Evolutionary conservation across 2,888 invertebrate genomes (phyloP), one percentile per base, ranked within the genome.

Genomic region (Oligia latruncula): DNA sequence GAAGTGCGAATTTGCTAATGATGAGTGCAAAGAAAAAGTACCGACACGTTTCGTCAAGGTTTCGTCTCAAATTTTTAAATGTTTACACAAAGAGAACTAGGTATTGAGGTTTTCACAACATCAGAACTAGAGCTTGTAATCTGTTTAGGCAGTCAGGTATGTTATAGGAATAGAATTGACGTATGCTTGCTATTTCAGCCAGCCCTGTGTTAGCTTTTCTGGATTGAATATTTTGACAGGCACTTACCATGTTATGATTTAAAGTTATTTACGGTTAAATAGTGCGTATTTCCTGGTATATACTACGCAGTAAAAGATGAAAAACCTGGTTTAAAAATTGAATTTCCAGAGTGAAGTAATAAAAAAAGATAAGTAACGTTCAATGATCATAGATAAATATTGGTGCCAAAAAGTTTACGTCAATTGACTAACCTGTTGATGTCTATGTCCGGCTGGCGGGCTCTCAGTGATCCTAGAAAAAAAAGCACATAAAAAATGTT

Each of bases 351-450:
- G 40, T 46, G 29, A 20, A 66, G 46, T 40, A 4, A 52, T 0
- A 49, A 49, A 49, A 49, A 49, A 49, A 46, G 0, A 46, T 11
- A 46, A 11, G 4, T 71, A 29, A 15, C 52, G 67, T 46, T 20
- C 17, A 13, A 40, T 20, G 23, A 13, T n/a, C 5, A 17, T 29
- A 62, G 13, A 29, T 17, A 46, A 55, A 43, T 62, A 17, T 43
- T 79, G 35, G 86, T 91, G 93, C 92, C 92, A 92, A 92, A 90
- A 65, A 84, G 79, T 88, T 78, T 90, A 81, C 91, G 92, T 90
- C 90, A 90, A 80, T 80, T 74, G 83, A 94, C 95, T 90, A 85
- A 96, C 96, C 96, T 96, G 95, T 95, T 95, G 92, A 94, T 92
- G 87, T 95, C 94, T 91, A 93, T 92, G 83, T 94, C 93, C 90